phyloP scores from a whole-genome alignment of 2,888 invertebrate species.

The Melitaea athalia region DNA sequence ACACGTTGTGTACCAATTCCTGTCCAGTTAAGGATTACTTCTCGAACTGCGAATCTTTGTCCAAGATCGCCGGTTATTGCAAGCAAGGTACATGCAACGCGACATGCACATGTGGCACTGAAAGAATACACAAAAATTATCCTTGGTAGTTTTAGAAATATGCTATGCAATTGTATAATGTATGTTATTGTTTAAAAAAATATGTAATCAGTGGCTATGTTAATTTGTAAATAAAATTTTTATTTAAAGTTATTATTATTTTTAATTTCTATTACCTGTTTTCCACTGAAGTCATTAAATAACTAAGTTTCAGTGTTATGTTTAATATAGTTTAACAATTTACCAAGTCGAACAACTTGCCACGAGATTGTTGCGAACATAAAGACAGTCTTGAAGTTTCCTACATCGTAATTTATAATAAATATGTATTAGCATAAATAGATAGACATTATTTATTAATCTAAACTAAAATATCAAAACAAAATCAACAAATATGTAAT shows the following conservation, averaged over 20 bases:
- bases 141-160: conserved; percentile 45
- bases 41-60: conserved; percentile 87
- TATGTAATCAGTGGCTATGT: neutral
- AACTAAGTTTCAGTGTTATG: too few relatives aligned
- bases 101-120: conserved; percentile 86
- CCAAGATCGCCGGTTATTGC: conserved; percentile 63
- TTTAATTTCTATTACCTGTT: neutral
- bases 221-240: conserved; percentile 19
- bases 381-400: too few relatives aligned
- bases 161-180: neutral
- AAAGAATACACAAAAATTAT: conserved; percentile 63
- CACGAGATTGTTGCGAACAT: too few relatives aligned
- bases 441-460: too few relatives aligned
- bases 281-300: neutral
- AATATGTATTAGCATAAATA: too few relatives aligned
- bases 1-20: conserved; percentile 87
- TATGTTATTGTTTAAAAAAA: conserved; percentile 6
- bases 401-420: too few relatives aligned
- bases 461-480: too few relatives aligned
- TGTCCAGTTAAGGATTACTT: conserved; percentile 86
- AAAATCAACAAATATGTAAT: too few relatives aligned
- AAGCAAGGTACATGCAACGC: conserved; percentile 85
- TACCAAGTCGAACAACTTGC: too few relatives aligned
- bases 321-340: too few relatives aligned
- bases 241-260: neutral